These are phyloP conservation scores for Chromoteleia sp. DNA, from an alignment of 2,888 invertebrate genomes.

Conservation along the genomic window DNA sequence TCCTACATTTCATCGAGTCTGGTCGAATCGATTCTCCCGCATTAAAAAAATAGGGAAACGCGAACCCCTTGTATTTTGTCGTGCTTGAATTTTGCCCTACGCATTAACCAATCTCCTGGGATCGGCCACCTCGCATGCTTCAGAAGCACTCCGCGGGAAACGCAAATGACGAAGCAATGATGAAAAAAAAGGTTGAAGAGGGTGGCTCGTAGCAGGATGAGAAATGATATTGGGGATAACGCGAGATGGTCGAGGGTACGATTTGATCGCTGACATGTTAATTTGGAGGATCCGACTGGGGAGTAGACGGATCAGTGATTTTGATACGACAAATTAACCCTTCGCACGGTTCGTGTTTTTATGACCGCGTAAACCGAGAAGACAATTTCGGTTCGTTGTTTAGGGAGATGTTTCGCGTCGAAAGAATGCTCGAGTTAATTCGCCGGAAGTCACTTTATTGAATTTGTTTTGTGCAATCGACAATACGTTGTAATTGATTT, in stretches of 20 bases:
- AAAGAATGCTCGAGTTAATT: slow-evolving; percentile 47
- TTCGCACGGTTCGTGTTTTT: slow-evolving; percentile 65
- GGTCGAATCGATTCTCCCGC: slow-evolving; percentile 44
- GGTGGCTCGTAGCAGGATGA: slow-evolving; percentile 53
- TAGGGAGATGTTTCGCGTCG: slow-evolving; percentile 25
- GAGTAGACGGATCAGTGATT: slow-evolving; percentile 63
- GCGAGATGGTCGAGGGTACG: slow-evolving; percentile 58
- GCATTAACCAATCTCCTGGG: slow-evolving; percentile 59
- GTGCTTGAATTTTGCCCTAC: slow-evolving; percentile 55
- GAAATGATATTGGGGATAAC: slow-evolving; percentile 68
- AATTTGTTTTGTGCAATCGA: slow-evolving; percentile 16
- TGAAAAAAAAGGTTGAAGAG: slow-evolving; percentile 57
- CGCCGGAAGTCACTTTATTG: slow-evolving; percentile 39
- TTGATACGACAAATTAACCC: slow-evolving; percentile 68
- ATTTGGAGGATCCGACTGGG: slow-evolving; percentile 56
- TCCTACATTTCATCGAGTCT: slow-evolving; percentile 21
- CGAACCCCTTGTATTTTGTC: slow-evolving; percentile 35
- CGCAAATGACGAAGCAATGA: slow-evolving; percentile 63
- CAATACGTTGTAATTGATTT: slow-evolving; percentile 46
- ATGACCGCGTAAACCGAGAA: slow-evolving; percentile 58
- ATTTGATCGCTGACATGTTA: slow-evolving; percentile 68
- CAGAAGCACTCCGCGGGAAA: slow-evolving; percentile 53
- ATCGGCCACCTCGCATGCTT: slow-evolving; percentile 50
- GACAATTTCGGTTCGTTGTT: slow-evolving; percentile 55
- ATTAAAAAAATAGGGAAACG: slow-evolving; percentile 52